Evolutionary conservation across 1,140 invertebrate species (phyloP), one percentile per base, ranked within the genome.

Genomic region (Mya arenaria): DNA sequence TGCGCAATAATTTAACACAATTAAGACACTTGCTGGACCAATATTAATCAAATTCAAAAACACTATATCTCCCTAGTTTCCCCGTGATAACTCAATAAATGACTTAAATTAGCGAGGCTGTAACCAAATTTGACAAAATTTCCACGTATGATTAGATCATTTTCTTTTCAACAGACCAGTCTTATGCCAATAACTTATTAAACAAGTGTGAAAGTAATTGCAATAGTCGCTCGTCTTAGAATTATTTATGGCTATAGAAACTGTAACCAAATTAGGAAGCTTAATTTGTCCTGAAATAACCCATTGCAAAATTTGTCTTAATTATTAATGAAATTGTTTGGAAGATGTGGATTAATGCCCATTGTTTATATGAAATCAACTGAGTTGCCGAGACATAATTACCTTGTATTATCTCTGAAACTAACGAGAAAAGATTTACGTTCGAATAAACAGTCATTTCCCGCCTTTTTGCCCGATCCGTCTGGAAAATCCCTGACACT

Each of bases 41-140:
- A 78, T 82, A 87, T 87, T 88, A 88, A 89, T 88, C 86, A 73
- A 86, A 89, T 89, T 85, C 79, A 82, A 86, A 89, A 89, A 89
- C 88, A 86, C 85, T 86, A 84, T 81, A 82, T 82, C 82, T 87
- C 78, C 75, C 83, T 80, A 77, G 78, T 73, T 81, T 84, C 80
- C 55, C 41, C 48, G 80, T 75, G 79, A 86, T 88, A 88, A 89
- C 80, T 79, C 74, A 88, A 88, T 89, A 89, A 85, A 86, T 85
- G 84, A 85, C 81, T 87, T 83, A 85, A 89, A 86, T 86, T 88
- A 86, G 83, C 72, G 82, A 82, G 66, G 72, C 84, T 84, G 84
- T 84, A 83, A 86, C 83, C 69, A 87, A 88, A 89, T 88, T 87
- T 89, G 88, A 86, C 88, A 88, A 87, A 89, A 86, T 87, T 87